Evolutionary conservation across 1,140 invertebrate genomes (phyloP), one percentile per base, ranked within the genome.

Genomic region (Sinonovacula constricta): DNA sequence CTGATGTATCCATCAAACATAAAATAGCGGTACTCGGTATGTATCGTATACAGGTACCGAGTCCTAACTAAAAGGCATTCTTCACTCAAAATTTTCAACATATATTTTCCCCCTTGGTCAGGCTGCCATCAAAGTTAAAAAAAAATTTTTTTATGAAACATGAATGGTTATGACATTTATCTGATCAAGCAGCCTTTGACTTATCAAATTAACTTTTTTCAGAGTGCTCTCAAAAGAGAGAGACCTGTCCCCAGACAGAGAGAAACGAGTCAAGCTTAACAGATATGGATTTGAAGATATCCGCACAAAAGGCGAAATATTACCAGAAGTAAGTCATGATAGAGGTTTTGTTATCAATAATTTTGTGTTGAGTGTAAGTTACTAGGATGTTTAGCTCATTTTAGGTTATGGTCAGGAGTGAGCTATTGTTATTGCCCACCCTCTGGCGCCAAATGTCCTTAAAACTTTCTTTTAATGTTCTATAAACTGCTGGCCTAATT

Each of bases 241-340:
- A 30, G 72, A 76, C 0, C 22, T 26, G n/a, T 66, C 72, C 18
- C 62, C 53, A 67, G 72, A 76, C 0, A 34, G 56, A 14, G 75
- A 69, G 15, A 36, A 31, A 14, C 60, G 45, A 33, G 57, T 78
- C 3, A 78, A 78, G 31, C 15, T 63, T 36, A 78, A 78, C 57
- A 69, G 67, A 63, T 49, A 69, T 78, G 75, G 75, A 3, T 78
- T 78, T 69, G 78, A 80, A 33, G 78, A 80, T 24, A 34, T 81
- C n/a, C 24, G 79, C 28, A 81, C 79, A 24, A 63, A 65, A 54
- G 79, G 79, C 36, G 79, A 81, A 69, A 24, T 81, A 3, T 54
- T 56, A 7, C 70, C 77, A 60, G 68, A 79, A 54, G 69, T 81
- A 69, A 60, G 74, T 33, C 53, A 49, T 12, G 14, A 24, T 53